Conservation (phyloP, 2,888 invertebrate genomes). For the Aromia moschata region DNA sequence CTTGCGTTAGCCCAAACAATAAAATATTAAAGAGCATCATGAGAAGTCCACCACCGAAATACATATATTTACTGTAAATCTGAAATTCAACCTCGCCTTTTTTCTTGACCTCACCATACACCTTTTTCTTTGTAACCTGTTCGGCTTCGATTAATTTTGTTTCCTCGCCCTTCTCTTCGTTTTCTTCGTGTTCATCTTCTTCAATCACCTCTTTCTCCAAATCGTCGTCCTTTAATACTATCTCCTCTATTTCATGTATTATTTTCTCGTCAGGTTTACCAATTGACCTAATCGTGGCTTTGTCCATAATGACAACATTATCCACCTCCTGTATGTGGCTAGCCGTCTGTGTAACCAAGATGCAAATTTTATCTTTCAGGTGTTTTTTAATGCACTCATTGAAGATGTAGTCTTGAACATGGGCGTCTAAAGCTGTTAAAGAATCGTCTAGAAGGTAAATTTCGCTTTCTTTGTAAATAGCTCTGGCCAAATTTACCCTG, state of each 20-base stretch:
- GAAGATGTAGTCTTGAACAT: slow-evolving; percentile 85
- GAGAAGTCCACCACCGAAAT: slow-evolving; percentile 46
- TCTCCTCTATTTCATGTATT: slow-evolving; percentile 76
- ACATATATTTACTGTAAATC: slow-evolving; percentile 51
- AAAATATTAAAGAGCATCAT: slow-evolving; percentile 37
- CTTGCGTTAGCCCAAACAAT: slow-evolving; percentile 43
- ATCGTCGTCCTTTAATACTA: slow-evolving; percentile 54
- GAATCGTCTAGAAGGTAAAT: slow-evolving; percentile 90
- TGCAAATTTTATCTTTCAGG: slow-evolving; percentile 72
- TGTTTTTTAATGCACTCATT: slow-evolving; percentile 75
- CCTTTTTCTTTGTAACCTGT: slow-evolving; percentile 40
- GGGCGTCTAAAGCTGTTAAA: slow-evolving; percentile 87
- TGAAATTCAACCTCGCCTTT: slow-evolving; percentile 46
- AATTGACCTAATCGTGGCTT: slow-evolving; percentile 66
- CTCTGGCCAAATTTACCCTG: slow-evolving; percentile 83
- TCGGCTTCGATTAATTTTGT: slow-evolving; percentile 41
- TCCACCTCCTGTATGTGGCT: slow-evolving; percentile 68
- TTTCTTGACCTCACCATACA: slow-evolving; percentile 50
- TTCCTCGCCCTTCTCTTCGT: slow-evolving; percentile 32
- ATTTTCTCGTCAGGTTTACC: slow-evolving; percentile 74
- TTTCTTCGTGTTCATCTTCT: slow-evolving; percentile 51
- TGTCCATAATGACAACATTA: slow-evolving; percentile 50
- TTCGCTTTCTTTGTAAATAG: slow-evolving; percentile 83
- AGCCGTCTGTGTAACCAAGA: slow-evolving; percentile 77
- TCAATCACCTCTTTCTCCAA: slow-evolving; percentile 55